A percentile compares a stretch with the other conserved stretches of the same genome.
phyloP scores from a whole-genome alignment of 2,797 vertebrate species.

The Taeniopygia guttata region DNA sequence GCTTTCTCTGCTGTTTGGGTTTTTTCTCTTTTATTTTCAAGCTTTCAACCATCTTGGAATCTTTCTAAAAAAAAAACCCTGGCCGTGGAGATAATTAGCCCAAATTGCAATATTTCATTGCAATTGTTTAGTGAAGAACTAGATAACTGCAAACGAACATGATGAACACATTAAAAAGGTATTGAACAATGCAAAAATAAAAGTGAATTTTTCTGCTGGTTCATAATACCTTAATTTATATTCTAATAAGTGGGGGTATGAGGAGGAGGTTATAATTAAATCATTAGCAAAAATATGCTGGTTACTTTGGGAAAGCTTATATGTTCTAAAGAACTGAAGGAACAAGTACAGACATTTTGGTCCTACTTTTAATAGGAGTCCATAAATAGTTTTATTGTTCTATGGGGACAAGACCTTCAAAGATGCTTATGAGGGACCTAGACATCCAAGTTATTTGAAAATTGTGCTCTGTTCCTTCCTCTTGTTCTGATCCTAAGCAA shows the following conservation, averaged over 20 bases:
- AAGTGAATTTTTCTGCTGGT: not conserved
- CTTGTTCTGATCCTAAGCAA: not conserved
- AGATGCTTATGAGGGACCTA: not conserved
- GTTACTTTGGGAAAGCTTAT: slow-evolving; percentile 79
- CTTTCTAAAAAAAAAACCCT: slow-evolving; percentile 78
- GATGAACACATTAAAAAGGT: slow-evolving; percentile 78
- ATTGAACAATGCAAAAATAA: not conserved
- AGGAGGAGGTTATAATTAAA: slow-evolving; percentile 24
- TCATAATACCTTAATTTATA: not conserved
- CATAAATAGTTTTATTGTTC: not conserved
- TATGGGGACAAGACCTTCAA: not conserved
- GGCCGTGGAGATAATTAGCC: slow-evolving; percentile 78
- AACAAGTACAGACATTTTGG: slow-evolving; percentile 77
- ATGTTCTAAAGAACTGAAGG: slow-evolving; percentile 80
- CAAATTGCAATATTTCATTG: slow-evolving; percentile 75
- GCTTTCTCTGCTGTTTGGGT: not conserved
- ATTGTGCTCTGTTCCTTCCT: not conserved
- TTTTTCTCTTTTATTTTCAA: slow-evolving; percentile 25
- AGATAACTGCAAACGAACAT: slow-evolving; percentile 76
- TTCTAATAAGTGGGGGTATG: slow-evolving; percentile 46
- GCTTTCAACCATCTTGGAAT: slow-evolving; percentile 80
- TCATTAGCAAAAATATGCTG: slow-evolving; percentile 80
- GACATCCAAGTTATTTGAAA: not conserved
- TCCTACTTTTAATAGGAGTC: not conserved
- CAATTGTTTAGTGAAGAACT: slow-evolving; percentile 79